Base-by-base conservation (phyloP, 2,797 vertebrate genomes). In the Eulemur coronatus region DNA sequence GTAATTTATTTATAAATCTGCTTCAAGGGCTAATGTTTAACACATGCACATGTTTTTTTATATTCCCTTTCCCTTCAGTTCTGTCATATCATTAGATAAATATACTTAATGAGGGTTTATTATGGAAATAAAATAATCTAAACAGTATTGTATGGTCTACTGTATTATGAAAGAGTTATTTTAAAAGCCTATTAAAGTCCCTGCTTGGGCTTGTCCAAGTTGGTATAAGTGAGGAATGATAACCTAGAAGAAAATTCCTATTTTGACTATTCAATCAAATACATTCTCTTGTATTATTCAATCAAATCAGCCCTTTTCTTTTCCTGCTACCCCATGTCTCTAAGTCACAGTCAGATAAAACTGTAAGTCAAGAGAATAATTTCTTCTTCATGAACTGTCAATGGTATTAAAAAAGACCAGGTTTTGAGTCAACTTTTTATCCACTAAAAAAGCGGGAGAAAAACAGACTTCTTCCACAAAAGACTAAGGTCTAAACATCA, bases 161-260 rank as follows among this genome's bases (percentile, higher is more conserved):
- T 97, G 86, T 95, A 96, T 94, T 97, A 84, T 79, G 75, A 95
- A 96, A 95, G 93, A 94, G 73, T 97, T 97, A 93, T 97, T 98
- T 97, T 89, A 96, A 97, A 93, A 95, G 94, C 94, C 91, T 97
- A 89, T 97, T 94, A 96, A 97, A 97, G 93, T 98, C 90, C 69
- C 48, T 91, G 81, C 97, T 98, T 98, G 96, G 97, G 59, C 96
- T 98, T 98, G 97, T 97, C 89, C 94, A 96, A 96, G 87, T 97
- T 97, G 46, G 63, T 96, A 63, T 97, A 84, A 94, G 93, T 86
- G 81, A 98, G 55, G 93, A 97, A 96, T 50, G 35, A 93, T 98
- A 96, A 95, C 89, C 87, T 95, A 84, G 35, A 97, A 98, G 97
- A 97, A 97, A 97, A 97, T 92, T 96, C 91, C n/a, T 95, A 89